phyloP scores from a whole-genome alignment of 2,113 vertebrate species.

The Oxyruncus cristatus region DNA sequence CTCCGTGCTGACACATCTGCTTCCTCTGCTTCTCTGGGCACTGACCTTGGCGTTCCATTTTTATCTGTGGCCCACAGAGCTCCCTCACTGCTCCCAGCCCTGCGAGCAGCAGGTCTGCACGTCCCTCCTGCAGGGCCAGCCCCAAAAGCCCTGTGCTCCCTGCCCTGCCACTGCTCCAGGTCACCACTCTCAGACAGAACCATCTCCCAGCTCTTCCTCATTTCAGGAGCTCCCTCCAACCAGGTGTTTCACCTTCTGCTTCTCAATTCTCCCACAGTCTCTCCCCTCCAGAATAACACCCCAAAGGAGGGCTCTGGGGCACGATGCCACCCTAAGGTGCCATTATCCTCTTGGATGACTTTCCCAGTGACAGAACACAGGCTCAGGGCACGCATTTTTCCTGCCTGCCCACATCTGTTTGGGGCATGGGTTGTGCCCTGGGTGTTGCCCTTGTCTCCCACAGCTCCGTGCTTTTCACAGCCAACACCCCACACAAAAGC shows the following conservation, averaged over 20 bases:
- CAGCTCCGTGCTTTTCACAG: background rate
- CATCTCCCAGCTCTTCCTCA: background rate
- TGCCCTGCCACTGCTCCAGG: background rate
- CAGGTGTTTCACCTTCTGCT: background rate
- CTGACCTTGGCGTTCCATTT: background rate
- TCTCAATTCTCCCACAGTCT: background rate
- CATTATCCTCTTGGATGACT: background rate
- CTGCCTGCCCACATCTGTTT: background rate
- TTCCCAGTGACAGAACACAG: background rate
- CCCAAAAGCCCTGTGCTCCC: background rate
- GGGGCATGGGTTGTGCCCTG: too few species aligned
- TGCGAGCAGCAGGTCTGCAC: background rate
- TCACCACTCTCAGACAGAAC: too few species aligned
- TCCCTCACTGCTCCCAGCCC: background rate
- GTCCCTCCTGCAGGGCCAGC: background rate
- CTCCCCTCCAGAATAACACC: background rate
- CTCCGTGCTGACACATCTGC: background rate
- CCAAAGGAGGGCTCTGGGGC: background rate
- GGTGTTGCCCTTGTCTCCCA: background rate
- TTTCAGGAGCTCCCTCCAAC: background rate
- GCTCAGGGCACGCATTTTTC: background rate
- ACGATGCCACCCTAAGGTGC: fast-evolving
- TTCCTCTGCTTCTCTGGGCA: background rate
- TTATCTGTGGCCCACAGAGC: background rate
- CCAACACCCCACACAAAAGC: background rate